phyloP scores from a whole-genome alignment of 2,888 invertebrate species.

The Dicyrtomina minuta region DNA sequence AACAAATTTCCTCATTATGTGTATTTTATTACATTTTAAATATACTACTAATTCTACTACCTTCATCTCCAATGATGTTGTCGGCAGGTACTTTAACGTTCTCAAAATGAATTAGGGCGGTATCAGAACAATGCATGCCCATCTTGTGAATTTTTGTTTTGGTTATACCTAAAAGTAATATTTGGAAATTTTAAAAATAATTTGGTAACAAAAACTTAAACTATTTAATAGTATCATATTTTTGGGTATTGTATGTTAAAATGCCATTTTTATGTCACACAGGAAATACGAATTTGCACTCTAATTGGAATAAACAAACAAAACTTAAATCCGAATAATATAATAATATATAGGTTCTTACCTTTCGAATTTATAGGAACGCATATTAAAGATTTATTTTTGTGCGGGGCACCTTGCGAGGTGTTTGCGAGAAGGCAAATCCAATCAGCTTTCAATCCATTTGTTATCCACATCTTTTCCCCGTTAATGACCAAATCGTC shows the following conservation, averaged over 20 bases:
- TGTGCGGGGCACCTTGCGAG: conserved; percentile 57
- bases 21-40: conserved; percentile 1
- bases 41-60: background rate
- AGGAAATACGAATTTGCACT: too few relatives aligned
- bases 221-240: too few relatives aligned
- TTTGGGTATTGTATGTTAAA: too few relatives aligned
- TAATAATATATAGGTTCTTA: conserved; percentile 44
- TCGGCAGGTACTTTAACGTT: conserved; percentile 60
- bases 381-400: conserved; percentile 62
- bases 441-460: conserved; percentile 63
- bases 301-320: too few relatives aligned
- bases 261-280: too few relatives aligned
- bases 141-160: conserved; percentile 59
- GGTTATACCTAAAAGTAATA: conserved; percentile 37
- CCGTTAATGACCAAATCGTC: conserved; percentile 61
- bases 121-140: conserved; percentile 62
- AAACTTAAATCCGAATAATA: too few relatives aligned
- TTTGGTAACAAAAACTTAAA: background rate
- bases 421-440: conserved; percentile 63
- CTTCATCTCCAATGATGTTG: conserved; percentile 60
- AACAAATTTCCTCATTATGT: background rate
- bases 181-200: background rate
- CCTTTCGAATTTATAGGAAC: conserved; percentile 60
- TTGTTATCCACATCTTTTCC: conserved; percentile 59
- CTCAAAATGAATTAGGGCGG: conserved; percentile 62